phyloP scores from a whole-genome alignment of 2,888 invertebrate genomes.

The Ochropleura plecta region DNA sequence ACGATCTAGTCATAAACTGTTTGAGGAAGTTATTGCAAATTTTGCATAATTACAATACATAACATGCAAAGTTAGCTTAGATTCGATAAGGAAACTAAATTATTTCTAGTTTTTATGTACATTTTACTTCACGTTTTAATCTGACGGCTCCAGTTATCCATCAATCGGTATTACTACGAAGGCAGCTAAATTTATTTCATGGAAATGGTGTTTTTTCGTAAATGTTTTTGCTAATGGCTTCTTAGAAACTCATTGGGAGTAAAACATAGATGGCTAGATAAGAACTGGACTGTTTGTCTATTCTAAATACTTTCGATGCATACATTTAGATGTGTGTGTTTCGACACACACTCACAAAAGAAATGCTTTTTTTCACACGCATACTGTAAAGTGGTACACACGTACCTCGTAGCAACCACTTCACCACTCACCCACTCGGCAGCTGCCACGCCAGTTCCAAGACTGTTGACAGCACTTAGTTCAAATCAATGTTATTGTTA shows the following conservation, averaged over 20 bases:
- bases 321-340: too few relatives aligned
- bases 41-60: conserved; percentile 40
- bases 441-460: conserved; percentile 28
- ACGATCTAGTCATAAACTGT: conserved; percentile 56
- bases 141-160: conserved; percentile 23
- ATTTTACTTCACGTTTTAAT: conserved; percentile 17
- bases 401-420: conserved; percentile 19
- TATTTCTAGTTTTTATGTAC: conserved; percentile 8
- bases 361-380: conserved; percentile 7
- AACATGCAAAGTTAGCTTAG: conserved; percentile 16
- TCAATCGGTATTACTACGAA: conserved; percentile 31
- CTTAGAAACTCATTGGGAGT: conserved; percentile 25
- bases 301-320: conserved; percentile 3
- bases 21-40: conserved; percentile 20
- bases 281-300: background rate
- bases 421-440: conserved; percentile 29
- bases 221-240: conserved; percentile 27
- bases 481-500: conserved; percentile 68
- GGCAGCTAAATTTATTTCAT: conserved; percentile 16
- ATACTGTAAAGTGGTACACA: background rate
- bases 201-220: conserved; percentile 28
- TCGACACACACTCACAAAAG: too few relatives aligned
- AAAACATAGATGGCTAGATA: conserved; percentile 10
- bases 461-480: conserved; percentile 56
- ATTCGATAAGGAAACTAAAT: conserved; percentile 12